Percentiles rank a stretch among this genome's conserved stretches.
Evolutionary conservation across 1,140 invertebrate genomes (phyloP).

Genomic region (Marisa cornuarietis): DNA sequence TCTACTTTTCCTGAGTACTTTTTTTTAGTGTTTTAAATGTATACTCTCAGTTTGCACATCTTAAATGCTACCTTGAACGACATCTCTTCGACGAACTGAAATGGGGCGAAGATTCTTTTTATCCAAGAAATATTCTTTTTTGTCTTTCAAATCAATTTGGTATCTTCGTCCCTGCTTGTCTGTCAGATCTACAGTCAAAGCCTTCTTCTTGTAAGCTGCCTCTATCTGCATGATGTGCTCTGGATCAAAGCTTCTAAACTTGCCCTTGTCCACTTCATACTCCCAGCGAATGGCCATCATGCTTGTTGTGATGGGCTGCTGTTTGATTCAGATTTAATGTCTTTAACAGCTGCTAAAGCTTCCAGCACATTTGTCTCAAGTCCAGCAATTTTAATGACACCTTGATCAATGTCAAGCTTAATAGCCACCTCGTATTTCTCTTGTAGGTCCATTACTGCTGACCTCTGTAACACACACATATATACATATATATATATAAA

Average conservation of each 20-base stretch:
- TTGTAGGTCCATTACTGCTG: constrained; percentile 6
- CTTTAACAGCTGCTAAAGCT: constrained; percentile 9
- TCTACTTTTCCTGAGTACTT: too few species aligned
- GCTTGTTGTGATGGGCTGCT: constrained; percentile 1
- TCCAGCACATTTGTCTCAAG: constrained; percentile 2
- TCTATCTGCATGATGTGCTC: constrained; percentile 6
- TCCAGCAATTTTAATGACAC: not conserved
- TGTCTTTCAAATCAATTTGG: constrained; percentile 14
- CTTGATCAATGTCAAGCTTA: not conserved
- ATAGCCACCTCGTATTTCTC: constrained; percentile 14
- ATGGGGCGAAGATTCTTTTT: not conserved
- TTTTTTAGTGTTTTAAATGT: too few species aligned
- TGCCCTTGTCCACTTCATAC: constrained; percentile 17
- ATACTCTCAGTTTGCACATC: too few species aligned
- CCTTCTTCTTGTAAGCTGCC: constrained; percentile 18
- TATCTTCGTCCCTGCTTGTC: constrained; percentile 10
- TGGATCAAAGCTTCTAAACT: constrained; percentile 15
- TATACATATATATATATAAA: not conserved
- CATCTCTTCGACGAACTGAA: constrained; percentile 9
- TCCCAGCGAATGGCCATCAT: constrained; percentile 17
- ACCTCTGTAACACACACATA: constrained; percentile 1
- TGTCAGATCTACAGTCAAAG: not conserved
- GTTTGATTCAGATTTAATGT: not conserved
- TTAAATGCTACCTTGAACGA: not conserved
- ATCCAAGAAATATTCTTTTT: constrained; percentile 9